phyloP scores from a whole-genome alignment of 64 coral and sea anemone genomes.

The Stichodactyla mertensii region DNA sequence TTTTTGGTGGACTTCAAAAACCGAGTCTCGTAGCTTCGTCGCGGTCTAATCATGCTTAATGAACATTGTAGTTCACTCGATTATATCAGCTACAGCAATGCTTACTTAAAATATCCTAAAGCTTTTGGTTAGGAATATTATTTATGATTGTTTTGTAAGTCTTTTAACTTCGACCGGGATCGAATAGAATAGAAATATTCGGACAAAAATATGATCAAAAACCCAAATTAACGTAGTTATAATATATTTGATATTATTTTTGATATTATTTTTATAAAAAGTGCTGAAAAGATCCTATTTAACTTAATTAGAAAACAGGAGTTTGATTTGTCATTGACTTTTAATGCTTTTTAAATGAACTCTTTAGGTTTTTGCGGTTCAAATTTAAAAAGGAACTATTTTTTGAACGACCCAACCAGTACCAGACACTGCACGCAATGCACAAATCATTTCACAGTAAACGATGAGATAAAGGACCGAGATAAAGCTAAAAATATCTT shows the following conservation, averaged over 20 bases:
- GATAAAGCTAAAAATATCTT: no score
- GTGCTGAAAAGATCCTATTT: background rate
- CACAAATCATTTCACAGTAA: no score
- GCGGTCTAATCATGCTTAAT: background rate
- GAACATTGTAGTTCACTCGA: background rate
- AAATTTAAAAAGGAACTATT: background rate
- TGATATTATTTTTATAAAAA: background rate
- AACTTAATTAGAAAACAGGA: background rate
- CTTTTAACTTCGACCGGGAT: no score
- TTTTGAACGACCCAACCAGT: background rate
- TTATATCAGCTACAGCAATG: background rate
- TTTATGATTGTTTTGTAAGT: background rate
- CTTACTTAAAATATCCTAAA: background rate
- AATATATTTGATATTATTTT: no score
- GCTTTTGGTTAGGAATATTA: background rate
- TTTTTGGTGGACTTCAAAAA: background rate
- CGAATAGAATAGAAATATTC: no score
- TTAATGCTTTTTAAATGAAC: background rate
- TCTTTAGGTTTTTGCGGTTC: background rate
- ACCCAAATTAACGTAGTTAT: no score
- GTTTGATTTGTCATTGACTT: background rate
- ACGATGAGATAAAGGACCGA: no score
- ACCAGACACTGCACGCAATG: no score
- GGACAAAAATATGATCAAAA: no score
- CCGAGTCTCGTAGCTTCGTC: background rate